Evolutionary conservation across 1,140 invertebrate species (phyloP).

Genomic region (Megathymus violae): DNA sequence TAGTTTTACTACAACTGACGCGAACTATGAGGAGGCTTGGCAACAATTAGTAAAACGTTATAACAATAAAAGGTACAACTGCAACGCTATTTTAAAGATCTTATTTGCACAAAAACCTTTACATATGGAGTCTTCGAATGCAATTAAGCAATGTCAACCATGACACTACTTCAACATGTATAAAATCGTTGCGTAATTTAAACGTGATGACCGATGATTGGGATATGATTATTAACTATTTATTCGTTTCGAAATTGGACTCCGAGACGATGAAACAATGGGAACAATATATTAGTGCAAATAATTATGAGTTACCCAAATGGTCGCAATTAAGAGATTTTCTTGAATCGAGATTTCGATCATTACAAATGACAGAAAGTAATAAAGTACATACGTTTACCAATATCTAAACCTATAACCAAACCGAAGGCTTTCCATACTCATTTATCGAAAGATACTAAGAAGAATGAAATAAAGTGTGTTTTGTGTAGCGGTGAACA

Average conservation of each 20-base stretch:
- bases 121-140: too few species aligned
- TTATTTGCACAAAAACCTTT: too few species aligned
- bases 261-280: constrained; percentile 40
- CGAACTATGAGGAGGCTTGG: too few species aligned
- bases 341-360: constrained; percentile 45
- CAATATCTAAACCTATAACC: neutral
- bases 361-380: constrained; percentile 42
- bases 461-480: constrained; percentile 26
- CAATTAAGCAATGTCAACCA: too few species aligned
- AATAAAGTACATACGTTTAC: constrained; percentile 14
- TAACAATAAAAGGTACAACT: too few species aligned
- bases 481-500: constrained; percentile 43
- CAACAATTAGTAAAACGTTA: too few species aligned
- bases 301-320: constrained; percentile 31
- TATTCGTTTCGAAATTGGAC: constrained; percentile 47
- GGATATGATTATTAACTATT: constrained; percentile 39
- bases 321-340: constrained; percentile 36
- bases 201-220: too few species aligned
- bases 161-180: too few species aligned
- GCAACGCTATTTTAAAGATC: too few species aligned
- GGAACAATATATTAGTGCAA: constrained; percentile 37
- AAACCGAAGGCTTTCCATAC: constrained; percentile 24
- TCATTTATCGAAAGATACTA: constrained; percentile 7
- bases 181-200: too few species aligned
- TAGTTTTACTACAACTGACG: too few species aligned